A percentile compares a stretch with the other conserved stretches of the same genome.
Evolutionary conservation across 1,140 invertebrate genomes (phyloP).

Genomic region (Andrena cerasifolii): DNA sequence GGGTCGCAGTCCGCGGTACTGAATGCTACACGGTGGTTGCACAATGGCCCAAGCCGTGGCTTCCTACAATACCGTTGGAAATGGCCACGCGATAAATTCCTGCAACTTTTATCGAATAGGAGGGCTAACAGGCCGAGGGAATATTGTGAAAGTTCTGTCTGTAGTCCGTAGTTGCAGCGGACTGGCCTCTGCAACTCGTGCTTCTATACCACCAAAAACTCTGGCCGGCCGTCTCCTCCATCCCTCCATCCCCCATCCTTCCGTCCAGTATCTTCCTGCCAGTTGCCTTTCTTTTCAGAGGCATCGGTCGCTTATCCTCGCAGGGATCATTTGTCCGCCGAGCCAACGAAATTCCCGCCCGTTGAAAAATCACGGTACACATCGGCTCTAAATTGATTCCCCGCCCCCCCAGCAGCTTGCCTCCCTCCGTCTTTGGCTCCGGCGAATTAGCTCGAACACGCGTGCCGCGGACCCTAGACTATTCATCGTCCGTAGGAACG

Average conservation of each 20-base stretch:
- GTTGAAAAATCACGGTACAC: background rate
- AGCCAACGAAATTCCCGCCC: background rate
- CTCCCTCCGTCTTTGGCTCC: background rate
- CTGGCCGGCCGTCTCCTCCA: slow-evolving; percentile 4
- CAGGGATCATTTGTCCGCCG: background rate
- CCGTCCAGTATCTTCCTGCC: slow-evolving; percentile 16
- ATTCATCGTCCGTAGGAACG: background rate
- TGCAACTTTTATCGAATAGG: slow-evolving; percentile 75
- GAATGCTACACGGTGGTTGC: slow-evolving; percentile 69
- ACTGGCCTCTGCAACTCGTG: slow-evolving; percentile 59
- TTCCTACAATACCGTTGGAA: slow-evolving; percentile 72
- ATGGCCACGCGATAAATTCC: slow-evolving; percentile 77
- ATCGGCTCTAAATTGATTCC: background rate
- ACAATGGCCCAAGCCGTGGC: slow-evolving; percentile 70
- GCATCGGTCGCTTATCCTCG: slow-evolving; percentile 2
- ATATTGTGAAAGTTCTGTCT: slow-evolving; percentile 72
- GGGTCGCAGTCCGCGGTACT: slow-evolving; percentile 56
- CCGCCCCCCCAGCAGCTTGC: background rate
- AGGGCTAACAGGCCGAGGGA: slow-evolving; percentile 69
- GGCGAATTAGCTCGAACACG: background rate
- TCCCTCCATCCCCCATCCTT: background rate
- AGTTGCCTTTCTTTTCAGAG: slow-evolving; percentile 5
- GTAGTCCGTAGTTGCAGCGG: slow-evolving; percentile 46
- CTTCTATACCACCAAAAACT: slow-evolving; percentile 23
- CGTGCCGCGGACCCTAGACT: background rate